These are phyloP conservation scores for Xiphias gladius DNA, from an alignment of 2,113 vertebrate genomes.

Conservation along the genomic window DNA sequence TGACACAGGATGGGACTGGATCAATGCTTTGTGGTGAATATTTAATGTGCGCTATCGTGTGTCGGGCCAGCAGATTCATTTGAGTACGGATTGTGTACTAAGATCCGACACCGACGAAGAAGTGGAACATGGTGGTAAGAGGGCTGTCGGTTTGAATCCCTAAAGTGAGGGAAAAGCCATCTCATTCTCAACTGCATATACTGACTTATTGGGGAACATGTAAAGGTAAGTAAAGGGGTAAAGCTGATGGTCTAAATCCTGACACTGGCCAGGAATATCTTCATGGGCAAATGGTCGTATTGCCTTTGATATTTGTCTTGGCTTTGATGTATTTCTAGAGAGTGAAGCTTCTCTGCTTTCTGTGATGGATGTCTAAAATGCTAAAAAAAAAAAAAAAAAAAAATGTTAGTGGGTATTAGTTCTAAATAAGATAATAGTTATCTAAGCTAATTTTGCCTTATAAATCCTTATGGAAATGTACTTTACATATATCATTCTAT, in stretches of 20 bases:
- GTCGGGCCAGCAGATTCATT: not conserved
- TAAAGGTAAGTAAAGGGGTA: not conserved
- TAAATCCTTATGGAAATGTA: too few species aligned
- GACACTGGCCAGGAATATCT: too few species aligned
- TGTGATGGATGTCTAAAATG: too few species aligned
- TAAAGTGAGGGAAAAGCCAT: not conserved
- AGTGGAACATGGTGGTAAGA: not conserved
- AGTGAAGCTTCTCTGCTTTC: too few species aligned
- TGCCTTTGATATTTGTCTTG: not conserved
- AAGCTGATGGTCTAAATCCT: not conserved
- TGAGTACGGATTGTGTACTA: not conserved
- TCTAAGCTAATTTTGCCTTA: too few species aligned
- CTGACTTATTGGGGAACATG: not conserved
- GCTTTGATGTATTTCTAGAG: too few species aligned
- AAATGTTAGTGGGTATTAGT: too few species aligned
- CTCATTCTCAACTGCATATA: not conserved
- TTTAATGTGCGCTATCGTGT: conserved; percentile 57
- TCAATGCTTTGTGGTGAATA: conserved; percentile 62
- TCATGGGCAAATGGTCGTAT: not conserved
- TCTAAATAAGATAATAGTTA: too few species aligned
- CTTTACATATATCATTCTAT: too few species aligned
- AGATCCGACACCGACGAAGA: conserved; percentile 17
- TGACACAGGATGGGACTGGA: conserved; percentile 34
- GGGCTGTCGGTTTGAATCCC: conserved; percentile 1
- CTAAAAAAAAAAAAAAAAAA: too few species aligned